Evolutionary conservation across 2,113 vertebrate genomes (phyloP).

Genomic region (Ranitomeya imitator): DNA sequence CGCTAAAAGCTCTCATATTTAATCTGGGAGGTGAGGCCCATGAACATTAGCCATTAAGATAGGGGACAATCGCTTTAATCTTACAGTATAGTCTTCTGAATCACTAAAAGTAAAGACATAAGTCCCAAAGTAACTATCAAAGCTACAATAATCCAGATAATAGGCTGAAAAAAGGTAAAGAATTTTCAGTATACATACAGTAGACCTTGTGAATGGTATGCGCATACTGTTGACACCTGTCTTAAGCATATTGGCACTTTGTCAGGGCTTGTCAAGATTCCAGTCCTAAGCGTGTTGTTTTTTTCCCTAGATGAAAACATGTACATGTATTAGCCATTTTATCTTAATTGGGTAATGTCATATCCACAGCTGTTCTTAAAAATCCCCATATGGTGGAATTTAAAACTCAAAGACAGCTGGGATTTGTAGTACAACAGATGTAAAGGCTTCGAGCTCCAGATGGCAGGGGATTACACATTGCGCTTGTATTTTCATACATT

Average conservation of each 20-base stretch:
- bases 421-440: conserved; percentile 18
- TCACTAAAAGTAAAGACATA: background rate
- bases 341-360: background rate
- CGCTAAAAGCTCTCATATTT: too few species aligned
- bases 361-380: background rate
- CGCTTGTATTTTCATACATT: background rate
- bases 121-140: background rate
- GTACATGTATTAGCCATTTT: background rate
- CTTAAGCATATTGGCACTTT: background rate
- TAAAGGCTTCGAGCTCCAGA: background rate
- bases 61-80: background rate
- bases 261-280: conserved; percentile 16
- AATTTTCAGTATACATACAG: background rate
- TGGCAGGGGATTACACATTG: background rate
- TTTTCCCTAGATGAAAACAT: background rate
- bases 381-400: background rate
- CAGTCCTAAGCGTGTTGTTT: background rate
- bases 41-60: too few species aligned
- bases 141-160: background rate
- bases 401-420: background rate
- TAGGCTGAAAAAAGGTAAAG: background rate
- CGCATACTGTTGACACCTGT: background rate
- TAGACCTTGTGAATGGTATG: background rate
- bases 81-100: background rate
- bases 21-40: too few species aligned